Percentiles rank a stretch among this genome's conserved stretches.
These are phyloP conservation scores for Scaptomyza tumidula DNA, from an alignment of 2,888 invertebrate genomes.

Conservation along the genomic window DNA sequence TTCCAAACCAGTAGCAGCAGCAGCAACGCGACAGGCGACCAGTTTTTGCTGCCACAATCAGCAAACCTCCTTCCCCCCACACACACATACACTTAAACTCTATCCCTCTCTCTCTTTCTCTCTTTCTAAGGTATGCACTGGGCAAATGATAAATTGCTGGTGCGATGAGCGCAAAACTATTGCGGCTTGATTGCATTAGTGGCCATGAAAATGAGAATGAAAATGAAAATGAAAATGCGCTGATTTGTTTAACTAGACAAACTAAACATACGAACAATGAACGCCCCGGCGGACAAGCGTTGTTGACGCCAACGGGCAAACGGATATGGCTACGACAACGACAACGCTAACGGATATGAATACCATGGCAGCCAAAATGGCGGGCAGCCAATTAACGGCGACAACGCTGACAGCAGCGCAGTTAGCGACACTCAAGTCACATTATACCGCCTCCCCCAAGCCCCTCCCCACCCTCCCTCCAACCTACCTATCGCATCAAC, in stretches of 20 bases:
- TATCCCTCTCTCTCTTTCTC: not conserved
- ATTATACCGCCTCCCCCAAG: not conserved
- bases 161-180: constrained; percentile 68
- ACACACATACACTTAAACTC: no score
- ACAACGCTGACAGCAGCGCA: constrained; percentile 8
- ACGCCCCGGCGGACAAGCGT: constrained; percentile 10
- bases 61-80: not conserved
- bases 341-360: constrained; percentile 11
- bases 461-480: no score
- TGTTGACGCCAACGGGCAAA: constrained; percentile 23
- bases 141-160: constrained; percentile 72
- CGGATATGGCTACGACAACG: constrained; percentile 19
- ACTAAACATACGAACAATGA: constrained; percentile 23
- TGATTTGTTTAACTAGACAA: constrained; percentile 70
- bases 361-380: constrained; percentile 58
- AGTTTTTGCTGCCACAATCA: constrained; percentile 36
- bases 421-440: constrained; percentile 8
- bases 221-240: constrained; percentile 55
- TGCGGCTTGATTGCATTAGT: constrained; percentile 74
- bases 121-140: constrained; percentile 41
- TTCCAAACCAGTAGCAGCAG: constrained; percentile 60
- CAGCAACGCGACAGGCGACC: constrained; percentile 33
- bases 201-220: constrained; percentile 68
- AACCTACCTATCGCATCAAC: not conserved
- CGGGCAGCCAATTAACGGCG: constrained; percentile 67